These are phyloP conservation scores for Drosophila ambigua DNA, from an alignment of 1,140 invertebrate genomes.

Conservation along the genomic window DNA sequence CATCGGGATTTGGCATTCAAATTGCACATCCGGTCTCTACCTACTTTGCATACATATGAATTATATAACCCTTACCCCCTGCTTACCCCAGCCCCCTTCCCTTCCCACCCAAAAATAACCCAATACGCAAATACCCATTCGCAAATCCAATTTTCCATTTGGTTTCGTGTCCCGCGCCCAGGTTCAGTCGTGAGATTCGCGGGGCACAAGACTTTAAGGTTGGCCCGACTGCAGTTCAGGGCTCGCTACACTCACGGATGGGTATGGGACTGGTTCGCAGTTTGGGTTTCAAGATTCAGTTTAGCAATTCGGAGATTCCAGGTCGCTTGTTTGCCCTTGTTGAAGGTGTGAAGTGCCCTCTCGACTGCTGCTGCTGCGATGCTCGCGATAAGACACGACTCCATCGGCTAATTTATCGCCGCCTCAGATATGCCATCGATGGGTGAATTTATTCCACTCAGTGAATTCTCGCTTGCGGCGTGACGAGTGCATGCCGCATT, in stretches of 20 bases:
- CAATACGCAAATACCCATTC: conserved; percentile 6
- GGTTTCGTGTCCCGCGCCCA: conserved; percentile 33
- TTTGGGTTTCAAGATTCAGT: neutral
- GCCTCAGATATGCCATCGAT: conserved; percentile 24
- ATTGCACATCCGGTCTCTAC: conserved; percentile 65
- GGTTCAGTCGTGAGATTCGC: no score
- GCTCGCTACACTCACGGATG: neutral
- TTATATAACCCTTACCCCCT: conserved; percentile 21
- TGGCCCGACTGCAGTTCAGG: no score
- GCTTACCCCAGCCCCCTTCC: neutral
- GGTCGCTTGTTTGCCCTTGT: conserved; percentile 4
- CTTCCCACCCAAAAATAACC: neutral
- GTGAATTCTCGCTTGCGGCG: no score
- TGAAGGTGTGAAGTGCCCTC: conserved; percentile 54
- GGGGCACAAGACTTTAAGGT: no score
- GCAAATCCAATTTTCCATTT: conserved; percentile 72
- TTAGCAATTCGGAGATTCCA: neutral
- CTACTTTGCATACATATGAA: conserved; percentile 50
- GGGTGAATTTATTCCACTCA: neutral
- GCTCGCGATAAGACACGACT: conserved; percentile 48
- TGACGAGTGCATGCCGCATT: no score
- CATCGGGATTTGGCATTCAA: conserved; percentile 31
- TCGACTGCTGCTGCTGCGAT: conserved; percentile 22
- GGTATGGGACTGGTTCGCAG: no score
- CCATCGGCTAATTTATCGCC: conserved; percentile 43